Base-by-base conservation (phyloP, 2,797 vertebrate genomes). In the Phataginus tricuspis region DNA sequence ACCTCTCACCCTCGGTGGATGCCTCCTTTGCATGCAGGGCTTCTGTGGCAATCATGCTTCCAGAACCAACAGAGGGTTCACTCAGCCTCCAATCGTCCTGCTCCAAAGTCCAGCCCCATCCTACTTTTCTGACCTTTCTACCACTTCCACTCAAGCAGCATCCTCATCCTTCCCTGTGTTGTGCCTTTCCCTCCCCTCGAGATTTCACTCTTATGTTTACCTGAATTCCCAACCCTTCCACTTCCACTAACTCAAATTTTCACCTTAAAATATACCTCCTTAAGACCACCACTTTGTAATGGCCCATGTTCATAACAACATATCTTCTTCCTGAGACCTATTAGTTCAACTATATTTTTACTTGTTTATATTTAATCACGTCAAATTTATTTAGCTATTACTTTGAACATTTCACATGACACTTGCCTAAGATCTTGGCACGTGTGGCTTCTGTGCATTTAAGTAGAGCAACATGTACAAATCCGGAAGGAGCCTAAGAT, bases 281-380 rank as follows among this genome's bases (percentile, higher is more conserved):
- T 77, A 80, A 94, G 53, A 94, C 77, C 4, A 72, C 12, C 21
- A 88, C 72, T 82, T 90, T 92, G 27, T 77, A 90, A 87, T 95
- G 79, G 11, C 51, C 37, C 11, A 1, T 90, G 34, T 72, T 92
- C 21, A 51, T 80, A 96, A 74, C 29, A 90, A 94, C 42, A 21
- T n/a, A 34, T 90, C 63, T 96, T 83, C 83, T 91, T 95, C 88
- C 63, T 78, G 59, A 92, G 23, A 89, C 7, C 63, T 86, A 80
- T 64, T 93, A 91, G 49, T 31, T 90, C 83, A 94, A 79, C 21
- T 92, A 59, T 49, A 68, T 80, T 84, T 85, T 82, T 90, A 96
- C 13, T 88, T 63, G 4, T 90, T 92, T 95, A 71, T 59, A 90
- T 68, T 59, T 92, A 92, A 87, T 89, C 23, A 25, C 37, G 80